Evolutionary conservation across 2,888 invertebrate species (phyloP).

Genomic region (Brenthis hecate): DNA sequence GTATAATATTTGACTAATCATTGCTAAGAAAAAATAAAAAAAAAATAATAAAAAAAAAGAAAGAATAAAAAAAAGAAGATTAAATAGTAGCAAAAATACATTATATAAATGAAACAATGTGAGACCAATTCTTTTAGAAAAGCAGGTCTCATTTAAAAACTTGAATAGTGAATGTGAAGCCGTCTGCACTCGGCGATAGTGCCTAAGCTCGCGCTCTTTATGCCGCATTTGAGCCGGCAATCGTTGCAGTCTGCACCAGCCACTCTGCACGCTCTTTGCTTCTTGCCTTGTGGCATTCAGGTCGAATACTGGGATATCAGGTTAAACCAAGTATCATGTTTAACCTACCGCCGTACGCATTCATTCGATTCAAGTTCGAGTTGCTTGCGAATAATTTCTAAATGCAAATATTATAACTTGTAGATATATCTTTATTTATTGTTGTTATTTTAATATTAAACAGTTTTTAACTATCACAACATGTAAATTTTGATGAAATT

Average conservation of each 20-base stretch:
- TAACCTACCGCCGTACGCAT: conserved; percentile 31
- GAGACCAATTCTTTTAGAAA: conserved; percentile 35
- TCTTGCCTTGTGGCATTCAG: conserved; percentile 36
- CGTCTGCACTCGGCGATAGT: conserved; percentile 54
- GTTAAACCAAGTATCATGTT: conserved; percentile 38
- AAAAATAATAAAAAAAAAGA: not conserved
- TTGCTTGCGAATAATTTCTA: conserved; percentile 23
- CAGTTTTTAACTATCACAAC: not conserved
- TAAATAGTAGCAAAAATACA: conserved; percentile 16
- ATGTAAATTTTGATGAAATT: conserved; percentile 22
- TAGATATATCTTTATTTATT: too few relatives aligned
- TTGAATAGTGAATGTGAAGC: conserved; percentile 37
- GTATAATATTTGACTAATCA: too few relatives aligned
- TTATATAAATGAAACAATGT: conserved; percentile 30
- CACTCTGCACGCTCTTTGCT: conserved; percentile 45
- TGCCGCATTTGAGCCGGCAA: conserved; percentile 47
- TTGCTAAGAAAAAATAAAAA: too few relatives aligned
- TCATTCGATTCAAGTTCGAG: conserved; percentile 27
- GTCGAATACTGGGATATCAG: conserved; percentile 30
- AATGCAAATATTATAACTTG: not conserved
- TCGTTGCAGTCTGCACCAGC: conserved; percentile 41
- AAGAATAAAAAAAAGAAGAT: conserved; percentile 3
- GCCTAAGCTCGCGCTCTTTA: conserved; percentile 50
- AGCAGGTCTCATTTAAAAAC: conserved; percentile 37
- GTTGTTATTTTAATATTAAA: not conserved